phyloP scores from a whole-genome alignment of 2,797 vertebrate genomes.

The Prionace glauca region DNA sequence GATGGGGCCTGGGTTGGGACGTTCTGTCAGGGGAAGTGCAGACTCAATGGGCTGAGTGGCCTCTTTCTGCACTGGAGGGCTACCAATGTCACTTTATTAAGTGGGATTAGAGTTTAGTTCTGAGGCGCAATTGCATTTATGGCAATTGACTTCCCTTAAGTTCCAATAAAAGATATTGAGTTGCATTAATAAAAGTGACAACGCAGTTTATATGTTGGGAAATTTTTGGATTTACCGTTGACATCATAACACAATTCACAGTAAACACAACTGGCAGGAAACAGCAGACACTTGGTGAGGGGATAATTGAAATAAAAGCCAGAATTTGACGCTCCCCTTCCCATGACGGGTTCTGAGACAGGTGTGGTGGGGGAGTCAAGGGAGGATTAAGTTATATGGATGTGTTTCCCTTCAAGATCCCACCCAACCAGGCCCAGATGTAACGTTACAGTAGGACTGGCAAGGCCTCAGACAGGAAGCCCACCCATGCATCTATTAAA shows the following conservation, averaged over 20 bases:
- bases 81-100: neutral
- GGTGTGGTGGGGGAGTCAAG: too few relatives aligned
- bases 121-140: neutral
- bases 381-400: too few relatives aligned
- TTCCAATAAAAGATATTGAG: neutral
- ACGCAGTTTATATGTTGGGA: neutral
- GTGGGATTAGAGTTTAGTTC: neutral
- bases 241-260: neutral
- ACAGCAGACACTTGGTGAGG: neutral
- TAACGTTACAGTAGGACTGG: too few relatives aligned
- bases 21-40: too few relatives aligned
- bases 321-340: neutral
- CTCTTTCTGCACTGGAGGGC: too few relatives aligned
- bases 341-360: too few relatives aligned
- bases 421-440: too few relatives aligned
- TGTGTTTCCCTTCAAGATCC: too few relatives aligned
- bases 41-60: too few relatives aligned
- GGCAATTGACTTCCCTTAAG: neutral
- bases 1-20: too few relatives aligned
- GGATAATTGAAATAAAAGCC: conserved; percentile 37
- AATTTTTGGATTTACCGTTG: neutral
- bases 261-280: neutral
- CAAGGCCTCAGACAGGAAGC: too few relatives aligned
- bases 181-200: neutral
- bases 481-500: too few relatives aligned